phyloP scores from a whole-genome alignment of 2,113 vertebrate genomes.

The Ochotona princeps region DNA sequence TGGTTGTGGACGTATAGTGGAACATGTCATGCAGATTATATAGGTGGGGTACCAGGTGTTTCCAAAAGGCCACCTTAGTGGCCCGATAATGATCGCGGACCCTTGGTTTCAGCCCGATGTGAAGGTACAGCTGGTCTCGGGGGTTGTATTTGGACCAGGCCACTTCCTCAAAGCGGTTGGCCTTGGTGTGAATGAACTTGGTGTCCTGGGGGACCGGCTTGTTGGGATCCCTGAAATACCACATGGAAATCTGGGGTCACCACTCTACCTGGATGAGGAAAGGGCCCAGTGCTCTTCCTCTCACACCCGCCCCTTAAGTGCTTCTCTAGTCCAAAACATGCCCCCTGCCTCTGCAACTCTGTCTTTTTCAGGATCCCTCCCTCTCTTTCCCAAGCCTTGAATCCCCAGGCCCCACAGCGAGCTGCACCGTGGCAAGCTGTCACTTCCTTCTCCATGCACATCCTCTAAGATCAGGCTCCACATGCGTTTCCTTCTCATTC shows the following conservation, averaged over 20 bases:
- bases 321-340: neutral
- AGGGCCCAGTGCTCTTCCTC: slow-evolving; percentile 38
- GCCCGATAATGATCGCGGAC: slow-evolving; percentile 99
- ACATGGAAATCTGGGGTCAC: slow-evolving; percentile 76
- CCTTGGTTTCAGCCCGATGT: slow-evolving; percentile 98
- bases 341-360: neutral
- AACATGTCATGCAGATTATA: slow-evolving; percentile 99
- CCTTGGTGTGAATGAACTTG: slow-evolving; percentile 99
- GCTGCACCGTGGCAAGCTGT: neutral
- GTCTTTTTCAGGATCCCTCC: slow-evolving; percentile 10
- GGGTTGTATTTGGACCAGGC: slow-evolving; percentile 99
- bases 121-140: slow-evolving; percentile 98
- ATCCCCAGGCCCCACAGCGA: neutral
- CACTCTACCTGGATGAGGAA: slow-evolving; percentile 55
- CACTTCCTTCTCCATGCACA: neutral
- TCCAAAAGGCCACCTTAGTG: slow-evolving; percentile 99
- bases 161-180: slow-evolving; percentile 98
- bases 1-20: slow-evolving; percentile 98
- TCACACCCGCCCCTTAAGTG: slow-evolving; percentile 12
- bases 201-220: slow-evolving; percentile 99
- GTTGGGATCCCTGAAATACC: slow-evolving; percentile 94
- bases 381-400: neutral
- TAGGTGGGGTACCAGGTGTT: slow-evolving; percentile 97
- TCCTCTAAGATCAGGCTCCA: slow-evolving; percentile 3
- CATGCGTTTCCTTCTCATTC: neutral